Evolutionary conservation across 2,113 vertebrate species (phyloP), one percentile per base, ranked within the genome.

Genomic region (Nansenia antarctica): DNA sequence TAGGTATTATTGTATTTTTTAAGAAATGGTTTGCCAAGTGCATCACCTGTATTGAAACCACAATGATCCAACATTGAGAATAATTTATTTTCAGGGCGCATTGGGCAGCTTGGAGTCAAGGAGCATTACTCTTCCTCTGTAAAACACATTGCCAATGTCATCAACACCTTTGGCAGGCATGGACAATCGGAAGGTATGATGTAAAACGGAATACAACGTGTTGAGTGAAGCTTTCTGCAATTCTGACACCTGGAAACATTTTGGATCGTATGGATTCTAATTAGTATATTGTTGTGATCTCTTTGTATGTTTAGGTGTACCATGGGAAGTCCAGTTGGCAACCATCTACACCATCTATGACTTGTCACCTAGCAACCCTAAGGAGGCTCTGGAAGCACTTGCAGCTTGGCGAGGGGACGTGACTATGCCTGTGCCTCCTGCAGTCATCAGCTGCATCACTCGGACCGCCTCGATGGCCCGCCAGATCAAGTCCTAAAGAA

Each of bases 311-410:
- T 5, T 82, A 99, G 98, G 88, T 79, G 90, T 99, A 22, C 94
- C 95, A 0, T 96, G 95, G 95, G 92, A 92, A 7, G 91, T 99
- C 52, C 97, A 99, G 84, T 82, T 99, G 69, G 94, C 98, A n/a
- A 94, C 97, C 0, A 35, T 95, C 66, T 97, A 98, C 70, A 93
- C 95, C 22, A 91, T 97, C 26, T 95, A 93, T 52, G 97, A 98
- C 71, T 68, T 98, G 78, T 94, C 94, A 18, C 92, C 95, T 31
- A 93, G 95, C 82, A 90, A 96, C 71, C 97, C 95, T 1, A 89
- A 90, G 58, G 91, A 93, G 58, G 90, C 92, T 22, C 32, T 94
- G 81, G 90, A 94, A 26, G 82, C 92, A 37, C 82, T 99, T 37
- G 90, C 83, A 7, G 86, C 68, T 2, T 99, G 98, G 98, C 90